Conservation (phyloP, 2,113 vertebrate species). For the Naja naja region DNA sequence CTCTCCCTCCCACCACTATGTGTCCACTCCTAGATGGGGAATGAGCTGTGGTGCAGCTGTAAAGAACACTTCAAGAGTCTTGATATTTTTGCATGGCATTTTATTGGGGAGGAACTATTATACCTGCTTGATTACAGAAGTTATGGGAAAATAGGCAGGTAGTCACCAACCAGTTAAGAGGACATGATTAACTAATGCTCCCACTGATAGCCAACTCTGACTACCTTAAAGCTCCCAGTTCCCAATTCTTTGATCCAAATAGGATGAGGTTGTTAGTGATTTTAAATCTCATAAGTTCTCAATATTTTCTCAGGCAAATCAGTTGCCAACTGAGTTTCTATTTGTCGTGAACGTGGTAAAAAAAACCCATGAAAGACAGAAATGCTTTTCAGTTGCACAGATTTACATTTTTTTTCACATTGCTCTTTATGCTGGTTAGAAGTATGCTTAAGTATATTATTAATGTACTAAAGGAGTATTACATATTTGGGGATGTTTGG, state of each 20-base stretch:
- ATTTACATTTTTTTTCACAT: neutral
- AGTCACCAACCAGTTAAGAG: slow-evolving; percentile 8
- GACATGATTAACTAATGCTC: neutral
- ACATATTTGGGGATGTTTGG: neutral
- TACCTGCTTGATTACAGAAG: slow-evolving; percentile 24
- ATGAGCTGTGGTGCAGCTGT: slow-evolving; percentile 13
- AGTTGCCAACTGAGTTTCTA: neutral
- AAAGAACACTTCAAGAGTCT: slow-evolving; percentile 25
- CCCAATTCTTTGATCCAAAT: neutral
- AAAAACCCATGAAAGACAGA: slow-evolving; percentile 5
- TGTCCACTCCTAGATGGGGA: neutral
- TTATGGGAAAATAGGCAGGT: slow-evolving; percentile 1
- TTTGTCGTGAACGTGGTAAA: neutral
- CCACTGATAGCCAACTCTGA: slow-evolving; percentile 1
- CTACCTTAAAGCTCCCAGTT: neutral
- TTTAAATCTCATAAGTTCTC: neutral
- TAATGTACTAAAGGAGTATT: neutral
- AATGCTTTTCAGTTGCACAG: neutral
- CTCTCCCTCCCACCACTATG: neutral
- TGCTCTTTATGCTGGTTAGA: neutral
- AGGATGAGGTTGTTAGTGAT: neutral
- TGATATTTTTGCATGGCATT: slow-evolving; percentile 29
- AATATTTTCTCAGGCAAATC: neutral
- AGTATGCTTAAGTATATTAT: neutral
- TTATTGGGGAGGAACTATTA: slow-evolving; percentile 31